These are phyloP conservation scores for Melanostigma gelatinosum DNA, from an alignment of 2,113 vertebrate species.

Conservation along the genomic window DNA sequence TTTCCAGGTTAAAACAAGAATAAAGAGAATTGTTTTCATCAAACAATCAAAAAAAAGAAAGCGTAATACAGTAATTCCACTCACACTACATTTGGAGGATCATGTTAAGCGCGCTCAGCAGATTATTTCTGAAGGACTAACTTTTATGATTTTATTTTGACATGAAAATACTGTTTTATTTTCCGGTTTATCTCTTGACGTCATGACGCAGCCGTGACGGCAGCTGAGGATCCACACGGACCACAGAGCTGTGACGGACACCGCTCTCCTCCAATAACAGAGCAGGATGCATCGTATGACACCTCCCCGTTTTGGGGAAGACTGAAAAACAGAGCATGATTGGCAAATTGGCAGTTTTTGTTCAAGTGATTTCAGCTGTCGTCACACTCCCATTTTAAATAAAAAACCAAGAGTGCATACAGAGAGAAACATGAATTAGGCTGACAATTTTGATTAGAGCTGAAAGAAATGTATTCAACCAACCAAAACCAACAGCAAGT, in stretches of 20 bases:
- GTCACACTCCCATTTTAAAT: not conserved
- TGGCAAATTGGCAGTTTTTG: constrained; percentile 32
- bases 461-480: not conserved
- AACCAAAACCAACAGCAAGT: not conserved
- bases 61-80: rapidly evolving
- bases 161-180: rapidly evolving
- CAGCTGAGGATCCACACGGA: constrained; percentile 68
- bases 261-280: constrained; percentile 61
- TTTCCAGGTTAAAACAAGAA: not conserved
- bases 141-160: constrained; percentile 47
- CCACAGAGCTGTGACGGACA: constrained; percentile 69
- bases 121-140: rapidly evolving
- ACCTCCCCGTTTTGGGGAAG: constrained; percentile 34
- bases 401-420: not conserved
- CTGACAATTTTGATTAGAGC: not conserved
- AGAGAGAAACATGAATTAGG: not conserved
- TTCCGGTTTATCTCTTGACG: constrained; percentile 35
- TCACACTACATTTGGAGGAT: not conserved
- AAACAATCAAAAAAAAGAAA: not conserved
- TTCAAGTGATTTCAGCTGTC: not conserved
- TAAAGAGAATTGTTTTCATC: not conserved
- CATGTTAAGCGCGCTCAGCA: rapidly evolving
- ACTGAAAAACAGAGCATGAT: constrained; percentile 57
- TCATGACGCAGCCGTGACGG: constrained; percentile 54
- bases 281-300: constrained; percentile 29